These are phyloP conservation scores for Psilopogon haemacephalus DNA, from an alignment of 2,113 vertebrate genomes.

Conservation along the genomic window DNA sequence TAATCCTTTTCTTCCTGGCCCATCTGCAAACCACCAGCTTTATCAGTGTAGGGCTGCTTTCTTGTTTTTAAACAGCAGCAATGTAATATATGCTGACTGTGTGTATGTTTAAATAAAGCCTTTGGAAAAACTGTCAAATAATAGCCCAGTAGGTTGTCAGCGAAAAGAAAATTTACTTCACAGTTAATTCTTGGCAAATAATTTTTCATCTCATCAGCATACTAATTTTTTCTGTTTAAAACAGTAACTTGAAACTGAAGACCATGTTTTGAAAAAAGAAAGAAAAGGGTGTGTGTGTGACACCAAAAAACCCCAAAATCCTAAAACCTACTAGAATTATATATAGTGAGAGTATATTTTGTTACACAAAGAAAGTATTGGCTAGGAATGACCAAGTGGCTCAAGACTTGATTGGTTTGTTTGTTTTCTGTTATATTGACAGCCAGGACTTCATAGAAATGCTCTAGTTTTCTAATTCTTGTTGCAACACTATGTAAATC, in stretches of 20 bases:
- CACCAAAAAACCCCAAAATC: neutral
- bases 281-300: neutral
- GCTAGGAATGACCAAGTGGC: neutral
- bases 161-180: neutral
- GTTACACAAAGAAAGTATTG: neutral
- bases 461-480: neutral
- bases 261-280: neutral
- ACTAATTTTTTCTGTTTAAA: neutral
- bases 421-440: neutral
- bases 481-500: neutral
- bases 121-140: conserved; percentile 3
- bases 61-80: neutral
- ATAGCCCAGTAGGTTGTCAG: neutral
- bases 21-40: neutral
- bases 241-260: neutral
- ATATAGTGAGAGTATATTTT: neutral
- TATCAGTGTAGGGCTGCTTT: neutral
- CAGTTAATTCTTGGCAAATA: neutral
- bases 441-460: neutral
- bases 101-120: conserved; percentile 37
- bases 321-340: neutral
- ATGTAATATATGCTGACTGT: neutral
- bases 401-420: neutral
- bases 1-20: neutral
- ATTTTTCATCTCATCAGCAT: neutral